Evolutionary conservation across 2,113 vertebrate genomes (phyloP).

Genomic region (Cervus canadensis): DNA sequence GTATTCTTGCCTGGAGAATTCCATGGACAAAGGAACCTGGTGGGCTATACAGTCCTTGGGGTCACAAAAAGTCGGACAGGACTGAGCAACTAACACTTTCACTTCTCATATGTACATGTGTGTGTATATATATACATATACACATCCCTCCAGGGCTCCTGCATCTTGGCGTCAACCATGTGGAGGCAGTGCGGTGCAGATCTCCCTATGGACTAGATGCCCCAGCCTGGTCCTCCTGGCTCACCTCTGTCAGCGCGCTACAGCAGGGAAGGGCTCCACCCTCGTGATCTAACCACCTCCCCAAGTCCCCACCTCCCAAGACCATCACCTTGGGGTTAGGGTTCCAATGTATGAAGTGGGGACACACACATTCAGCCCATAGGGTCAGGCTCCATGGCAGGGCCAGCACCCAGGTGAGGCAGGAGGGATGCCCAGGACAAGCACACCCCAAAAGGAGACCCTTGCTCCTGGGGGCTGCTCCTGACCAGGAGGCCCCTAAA

Average conservation of each 20-base stretch:
- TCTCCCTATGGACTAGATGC: neutral
- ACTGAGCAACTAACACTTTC: neutral
- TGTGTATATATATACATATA: neutral
- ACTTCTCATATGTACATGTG: neutral
- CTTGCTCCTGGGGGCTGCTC: neutral
- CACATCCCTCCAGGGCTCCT: neutral
- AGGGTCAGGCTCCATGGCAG: fast-evolving
- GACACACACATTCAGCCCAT: neutral
- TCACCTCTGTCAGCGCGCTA: neutral
- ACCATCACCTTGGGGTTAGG: neutral
- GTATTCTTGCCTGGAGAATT: neutral
- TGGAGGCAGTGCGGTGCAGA: neutral
- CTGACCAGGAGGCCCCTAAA: neutral
- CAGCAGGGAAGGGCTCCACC: neutral
- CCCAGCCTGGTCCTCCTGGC: neutral
- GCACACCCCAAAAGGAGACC: fast-evolving
- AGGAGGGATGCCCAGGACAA: neutral
- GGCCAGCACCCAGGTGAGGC: neutral
- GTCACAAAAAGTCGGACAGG: neutral
- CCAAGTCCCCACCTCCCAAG: neutral
- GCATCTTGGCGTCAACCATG: neutral
- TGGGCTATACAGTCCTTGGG: neutral
- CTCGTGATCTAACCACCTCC: neutral
- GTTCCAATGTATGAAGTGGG: neutral
- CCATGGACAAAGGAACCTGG: neutral